These are phyloP conservation scores for Melieria omissa DNA, from an alignment of 2,888 invertebrate species.

Conservation along the genomic window DNA sequence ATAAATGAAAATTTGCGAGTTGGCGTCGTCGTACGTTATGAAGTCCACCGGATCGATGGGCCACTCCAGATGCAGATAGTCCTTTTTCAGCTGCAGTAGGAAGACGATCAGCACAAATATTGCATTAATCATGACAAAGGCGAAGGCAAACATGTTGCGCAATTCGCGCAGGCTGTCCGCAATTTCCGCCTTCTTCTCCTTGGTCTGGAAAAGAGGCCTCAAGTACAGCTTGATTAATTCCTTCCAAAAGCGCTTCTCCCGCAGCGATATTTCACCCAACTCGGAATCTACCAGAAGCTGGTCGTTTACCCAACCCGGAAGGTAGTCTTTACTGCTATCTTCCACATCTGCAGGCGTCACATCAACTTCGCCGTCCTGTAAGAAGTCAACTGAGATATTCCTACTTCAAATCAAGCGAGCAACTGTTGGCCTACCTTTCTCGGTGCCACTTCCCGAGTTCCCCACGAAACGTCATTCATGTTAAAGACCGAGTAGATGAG, in stretches of 20 bases:
- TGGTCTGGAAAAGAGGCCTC: conserved; percentile 76
- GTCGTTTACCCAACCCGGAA: conserved; percentile 76
- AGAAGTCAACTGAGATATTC: not conserved
- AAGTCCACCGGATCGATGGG: conserved; percentile 72
- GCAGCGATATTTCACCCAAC: conserved; percentile 73
- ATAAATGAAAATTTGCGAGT: conserved; percentile 68
- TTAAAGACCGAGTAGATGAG: conserved; percentile 93
- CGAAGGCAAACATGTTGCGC: conserved; percentile 75
- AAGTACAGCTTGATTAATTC: conserved; percentile 81
- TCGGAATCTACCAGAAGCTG: conserved; percentile 74
- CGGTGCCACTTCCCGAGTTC: conserved; percentile 82
- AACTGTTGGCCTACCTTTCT: conserved; percentile 42
- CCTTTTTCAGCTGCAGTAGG: conserved; percentile 78
- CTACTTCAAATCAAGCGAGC: not conserved
- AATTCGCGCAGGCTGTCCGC: conserved; percentile 66
- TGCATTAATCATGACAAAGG: conserved; percentile 81
- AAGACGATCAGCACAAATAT: conserved; percentile 81
- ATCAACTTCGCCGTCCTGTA: conserved; percentile 40
- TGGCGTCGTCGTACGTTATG: conserved; percentile 67
- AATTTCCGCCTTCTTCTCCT: conserved; percentile 69
- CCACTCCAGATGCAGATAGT: conserved; percentile 76
- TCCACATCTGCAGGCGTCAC: conserved; percentile 25
- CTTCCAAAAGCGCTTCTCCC: conserved; percentile 82
- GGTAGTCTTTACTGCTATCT: conserved; percentile 45
- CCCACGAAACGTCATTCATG: conserved; percentile 94